Evolutionary conservation across 1,140 invertebrate species (phyloP), one percentile per base, ranked within the genome.

Genomic region (Lucilia sericata): DNA sequence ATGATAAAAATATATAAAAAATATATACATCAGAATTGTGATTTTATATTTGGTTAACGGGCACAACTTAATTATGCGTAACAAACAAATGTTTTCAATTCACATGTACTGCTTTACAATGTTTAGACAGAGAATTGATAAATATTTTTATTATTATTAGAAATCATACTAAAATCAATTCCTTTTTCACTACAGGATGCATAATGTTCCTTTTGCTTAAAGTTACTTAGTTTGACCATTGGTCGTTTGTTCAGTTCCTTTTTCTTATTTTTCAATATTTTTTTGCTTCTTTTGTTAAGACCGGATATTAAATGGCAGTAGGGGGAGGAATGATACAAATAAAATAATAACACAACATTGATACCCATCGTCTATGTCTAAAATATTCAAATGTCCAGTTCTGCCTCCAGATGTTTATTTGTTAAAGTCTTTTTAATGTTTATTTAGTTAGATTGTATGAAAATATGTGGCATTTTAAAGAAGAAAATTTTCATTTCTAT

Each of bases 31-130:
- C 30, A 75, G 10, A 14, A 47, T 25, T 19, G 5, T 8, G 4
- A 70, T 70, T 21, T 70, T 70, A n/a, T 19, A 70, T 21, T 21
- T 70, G 9, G 65, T 70, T 9, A 21, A 21, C 19, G 65, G 42
- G 9, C 14, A 80, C 47, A 49, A 80, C 76, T 80, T 80, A 80
- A 80, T 80, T 80, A 80, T 80, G 76, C 76, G 76, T 80, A 80
- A 80, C 76, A 80, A 60, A 80, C 76, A 80, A 80, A 80, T 80
- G 42, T 13, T 80, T 25, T 80, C 42, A 47, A 80, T 5, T 42
- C 49, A 80, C 19, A 80, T 80, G 8, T 14, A 4, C 25, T 75
- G 12, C 74, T 74, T 1, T 42, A 55, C 13, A 55, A 12, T 7
- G 51, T 49, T 12, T 49, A 55, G 51, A 55, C 51, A 55, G 17